These are phyloP conservation scores for Iselma pallidipennis DNA, from an alignment of 2,888 invertebrate species.

Conservation along the genomic window DNA sequence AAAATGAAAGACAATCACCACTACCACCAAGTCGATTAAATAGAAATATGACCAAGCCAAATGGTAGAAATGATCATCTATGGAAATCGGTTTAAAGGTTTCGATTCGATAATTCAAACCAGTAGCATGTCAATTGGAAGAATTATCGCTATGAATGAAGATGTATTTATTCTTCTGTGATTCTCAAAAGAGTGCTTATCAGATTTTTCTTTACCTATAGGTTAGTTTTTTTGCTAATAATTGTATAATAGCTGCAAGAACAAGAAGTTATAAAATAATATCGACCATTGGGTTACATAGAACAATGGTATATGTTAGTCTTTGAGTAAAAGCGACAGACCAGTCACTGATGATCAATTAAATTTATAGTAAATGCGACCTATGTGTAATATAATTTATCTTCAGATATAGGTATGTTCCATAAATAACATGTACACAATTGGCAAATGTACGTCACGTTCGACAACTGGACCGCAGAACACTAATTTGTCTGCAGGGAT, in stretches of 20 bases:
- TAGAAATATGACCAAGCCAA: slow-evolving; percentile 4
- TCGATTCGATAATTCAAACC: too few species aligned
- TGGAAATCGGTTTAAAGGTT: background rate
- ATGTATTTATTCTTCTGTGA: background rate
- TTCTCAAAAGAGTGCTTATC: background rate
- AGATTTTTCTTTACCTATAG: too few species aligned
- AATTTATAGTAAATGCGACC: slow-evolving; percentile 43
- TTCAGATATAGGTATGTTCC: slow-evolving; percentile 42
- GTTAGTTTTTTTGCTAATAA: too few species aligned
- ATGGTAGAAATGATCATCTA: slow-evolving; percentile 17
- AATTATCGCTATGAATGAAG: too few species aligned
- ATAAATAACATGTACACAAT: slow-evolving; percentile 48
- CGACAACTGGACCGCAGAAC: slow-evolving; percentile 49
- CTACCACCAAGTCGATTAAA: too few species aligned
- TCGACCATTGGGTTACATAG: background rate
- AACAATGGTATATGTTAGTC: background rate
- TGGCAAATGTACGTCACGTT: slow-evolving; percentile 53
- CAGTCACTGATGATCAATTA: slow-evolving; percentile 35
- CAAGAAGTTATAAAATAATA: too few species aligned
- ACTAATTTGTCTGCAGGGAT: slow-evolving; percentile 53
- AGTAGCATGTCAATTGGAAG: too few species aligned
- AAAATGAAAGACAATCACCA: slow-evolving; percentile 27
- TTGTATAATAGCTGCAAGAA: too few species aligned
- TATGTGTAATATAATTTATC: slow-evolving; percentile 48
- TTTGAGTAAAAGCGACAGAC: slow-evolving; percentile 14